Evolutionary conservation across 2,113 vertebrate species (phyloP).

Genomic region (Ahaetulla prasina): DNA sequence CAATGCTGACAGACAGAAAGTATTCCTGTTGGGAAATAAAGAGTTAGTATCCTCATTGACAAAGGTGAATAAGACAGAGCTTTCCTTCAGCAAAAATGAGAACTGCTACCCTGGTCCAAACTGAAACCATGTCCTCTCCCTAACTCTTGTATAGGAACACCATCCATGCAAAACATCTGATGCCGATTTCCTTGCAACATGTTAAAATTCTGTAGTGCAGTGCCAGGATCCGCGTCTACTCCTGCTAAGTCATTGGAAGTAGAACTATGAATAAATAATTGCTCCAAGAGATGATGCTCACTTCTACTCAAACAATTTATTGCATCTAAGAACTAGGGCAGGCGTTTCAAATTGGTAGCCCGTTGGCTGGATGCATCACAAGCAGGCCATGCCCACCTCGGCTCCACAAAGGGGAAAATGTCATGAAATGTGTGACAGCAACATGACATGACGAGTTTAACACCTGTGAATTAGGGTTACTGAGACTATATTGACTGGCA

Average conservation of each 20-base stretch:
- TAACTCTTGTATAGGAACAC: neutral
- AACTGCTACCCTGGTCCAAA: neutral
- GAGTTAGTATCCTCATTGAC: neutral
- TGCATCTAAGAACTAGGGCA: neutral
- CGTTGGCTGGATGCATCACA: accelerated
- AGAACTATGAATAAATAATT: neutral
- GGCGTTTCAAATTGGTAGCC: too few relatives aligned
- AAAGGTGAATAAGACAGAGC: neutral
- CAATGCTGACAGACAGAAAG: neutral
- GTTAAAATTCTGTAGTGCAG: neutral
- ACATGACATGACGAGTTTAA: too few relatives aligned
- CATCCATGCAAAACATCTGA: neutral
- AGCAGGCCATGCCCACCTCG: too few relatives aligned
- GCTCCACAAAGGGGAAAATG: too few relatives aligned
- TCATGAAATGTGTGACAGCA: too few relatives aligned
- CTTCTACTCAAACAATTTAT: neutral
- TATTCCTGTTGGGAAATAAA: neutral
- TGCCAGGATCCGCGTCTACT: neutral
- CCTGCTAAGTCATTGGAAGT: neutral
- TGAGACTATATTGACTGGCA: neutral
- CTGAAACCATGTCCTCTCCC: neutral
- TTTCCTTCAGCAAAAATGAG: neutral
- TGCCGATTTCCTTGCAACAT: neutral
- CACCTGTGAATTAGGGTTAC: neutral
- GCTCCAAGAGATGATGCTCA: neutral